phyloP scores from a whole-genome alignment of 92 coral and sea anemone species.

The Metridium senile region DNA sequence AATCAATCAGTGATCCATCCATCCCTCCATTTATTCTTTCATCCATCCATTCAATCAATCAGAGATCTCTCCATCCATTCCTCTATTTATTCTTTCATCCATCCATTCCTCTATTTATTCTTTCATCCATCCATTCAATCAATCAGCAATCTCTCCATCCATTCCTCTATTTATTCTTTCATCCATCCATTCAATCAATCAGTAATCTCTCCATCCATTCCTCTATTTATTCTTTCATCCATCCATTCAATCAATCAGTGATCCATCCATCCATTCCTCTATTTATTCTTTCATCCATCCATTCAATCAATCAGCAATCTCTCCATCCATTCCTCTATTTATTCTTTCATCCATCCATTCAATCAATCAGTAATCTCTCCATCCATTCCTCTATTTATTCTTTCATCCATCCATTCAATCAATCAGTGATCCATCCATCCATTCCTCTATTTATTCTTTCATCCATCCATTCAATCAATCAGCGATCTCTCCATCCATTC shows the following conservation, averaged over 20 bases:
- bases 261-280: not conserved
- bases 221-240: slow-evolving; percentile 59
- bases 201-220: not conserved
- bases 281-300: not conserved
- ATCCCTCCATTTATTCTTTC: not conserved
- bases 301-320: not conserved
- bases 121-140: too few species aligned
- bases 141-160: not conserved
- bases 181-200: too few species aligned
- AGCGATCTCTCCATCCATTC: not conserved
- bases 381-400: not conserved
- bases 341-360: not conserved
- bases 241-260: too few species aligned
- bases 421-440: not conserved
- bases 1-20: not conserved
- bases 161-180: slow-evolving; percentile 48
- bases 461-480: not conserved
- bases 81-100: slow-evolving; percentile 57
- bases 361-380: not conserved
- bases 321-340: not conserved
- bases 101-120: not conserved
- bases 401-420: not conserved
- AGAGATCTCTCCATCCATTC: not conserved
- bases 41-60: too few species aligned
- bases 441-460: not conserved